Conservation (phyloP, 1,140 invertebrate genomes). For the Cecropterus lyciades region DNA sequence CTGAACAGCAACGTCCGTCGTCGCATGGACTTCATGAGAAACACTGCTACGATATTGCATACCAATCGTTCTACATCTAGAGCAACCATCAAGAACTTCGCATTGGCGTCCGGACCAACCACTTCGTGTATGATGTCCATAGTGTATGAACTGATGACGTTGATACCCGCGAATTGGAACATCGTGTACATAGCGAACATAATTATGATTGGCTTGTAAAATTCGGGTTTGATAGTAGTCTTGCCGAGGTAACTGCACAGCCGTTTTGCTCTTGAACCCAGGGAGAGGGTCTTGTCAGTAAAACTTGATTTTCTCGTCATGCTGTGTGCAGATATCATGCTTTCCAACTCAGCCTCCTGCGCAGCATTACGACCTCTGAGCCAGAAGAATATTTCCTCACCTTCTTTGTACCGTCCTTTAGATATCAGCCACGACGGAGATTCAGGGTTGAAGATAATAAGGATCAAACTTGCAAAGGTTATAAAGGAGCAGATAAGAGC, state of each 20-base stretch:
- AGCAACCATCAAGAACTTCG: slow-evolving; percentile 68
- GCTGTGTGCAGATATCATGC: slow-evolving; percentile 65
- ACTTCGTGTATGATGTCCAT: slow-evolving; percentile 71
- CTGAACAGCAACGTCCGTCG: slow-evolving; percentile 68
- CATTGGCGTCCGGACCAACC: slow-evolving; percentile 65
- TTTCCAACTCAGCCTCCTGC: slow-evolving; percentile 65
- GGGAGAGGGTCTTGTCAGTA: slow-evolving; percentile 47
- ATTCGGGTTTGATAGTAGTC: slow-evolving; percentile 69
- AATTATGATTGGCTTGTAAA: slow-evolving; percentile 74
- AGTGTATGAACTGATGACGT: slow-evolving; percentile 74
- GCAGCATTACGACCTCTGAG: slow-evolving; percentile 56
- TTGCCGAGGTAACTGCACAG: slow-evolving; percentile 55
- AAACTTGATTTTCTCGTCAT: slow-evolving; percentile 61
- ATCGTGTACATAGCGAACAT: slow-evolving; percentile 72
- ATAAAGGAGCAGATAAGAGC: slow-evolving; percentile 70
- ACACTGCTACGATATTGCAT: slow-evolving; percentile 73
- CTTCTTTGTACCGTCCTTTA: slow-evolving; percentile 67
- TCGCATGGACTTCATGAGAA: slow-evolving; percentile 68
- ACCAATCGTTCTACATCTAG: slow-evolving; percentile 69
- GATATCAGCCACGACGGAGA: slow-evolving; percentile 73
- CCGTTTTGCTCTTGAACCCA: slow-evolving; percentile 43
- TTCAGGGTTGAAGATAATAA: slow-evolving; percentile 72
- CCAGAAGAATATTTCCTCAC: slow-evolving; percentile 66
- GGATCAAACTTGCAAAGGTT: slow-evolving; percentile 61
- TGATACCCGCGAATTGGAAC: slow-evolving; percentile 78